Base-by-base conservation (phyloP, 2,113 vertebrate genomes). In the Trogon surrucura region DNA sequence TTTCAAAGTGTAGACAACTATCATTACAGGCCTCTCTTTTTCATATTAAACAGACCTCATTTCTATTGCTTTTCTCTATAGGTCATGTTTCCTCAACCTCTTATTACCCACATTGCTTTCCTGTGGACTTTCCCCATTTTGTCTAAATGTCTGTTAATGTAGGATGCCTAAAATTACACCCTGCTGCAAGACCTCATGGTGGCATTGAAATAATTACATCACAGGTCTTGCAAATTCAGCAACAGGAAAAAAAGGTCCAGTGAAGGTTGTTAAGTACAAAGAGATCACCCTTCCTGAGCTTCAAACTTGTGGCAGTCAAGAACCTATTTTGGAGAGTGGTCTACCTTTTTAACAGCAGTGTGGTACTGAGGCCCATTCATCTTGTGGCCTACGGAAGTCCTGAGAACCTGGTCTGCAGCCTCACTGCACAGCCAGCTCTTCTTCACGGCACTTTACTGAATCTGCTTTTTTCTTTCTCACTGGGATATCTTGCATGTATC, bases 131-230 rank as follows among this genome's bases (percentile, higher is more conserved):
- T 71, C 65, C 79, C 61, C 9, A 51, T 87, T 95, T 95, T 91
- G 58, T 61, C 61, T 92, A 72, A 93, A 93, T 65, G 62, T 48
- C 69, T 84, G 38, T 53, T 85, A 94, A 86, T 85, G 66, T 50
- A 82, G 57, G 45, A 72, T 89, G 38, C 41, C 45, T 81, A 81
- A 95, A 96, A 95, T 91, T 92, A 89, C 27, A 75, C 56, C 51
- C 32, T 61, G 58, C 45, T 1, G 5, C 80, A 89, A 53, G 45
- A 47, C 38, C 53, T 92, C 53, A 50, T 18, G 34, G 88, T 36
- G 41, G 6, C 32, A 64, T 53, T 84, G 73, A 86, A 93, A 89
- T 84, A 86, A 86, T 89, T 88, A 54, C 41, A 80, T 53, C 4
- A 1, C 50, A 80, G 54, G 45, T 70, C 83, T 78, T 91, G 21